phyloP scores from a whole-genome alignment of 1,140 invertebrate genomes.

The Drosophila carrolli region DNA sequence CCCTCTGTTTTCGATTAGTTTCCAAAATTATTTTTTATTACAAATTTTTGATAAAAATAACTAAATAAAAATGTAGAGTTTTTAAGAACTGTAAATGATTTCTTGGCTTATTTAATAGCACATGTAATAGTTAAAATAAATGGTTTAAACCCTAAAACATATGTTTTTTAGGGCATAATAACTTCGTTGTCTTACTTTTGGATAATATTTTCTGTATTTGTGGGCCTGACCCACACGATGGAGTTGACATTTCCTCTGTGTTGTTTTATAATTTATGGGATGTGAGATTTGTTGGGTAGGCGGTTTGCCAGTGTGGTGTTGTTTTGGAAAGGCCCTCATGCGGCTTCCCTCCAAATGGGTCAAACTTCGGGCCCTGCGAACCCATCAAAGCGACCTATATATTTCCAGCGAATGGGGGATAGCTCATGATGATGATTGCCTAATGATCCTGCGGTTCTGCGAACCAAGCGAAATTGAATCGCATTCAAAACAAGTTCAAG shows the following conservation, averaged over 20 bases:
- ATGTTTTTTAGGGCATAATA: conserved; percentile 5
- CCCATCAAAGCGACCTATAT: conserved; percentile 39
- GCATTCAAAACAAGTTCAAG: conserved; percentile 33
- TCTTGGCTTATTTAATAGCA: too few relatives aligned
- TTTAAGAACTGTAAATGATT: too few relatives aligned
- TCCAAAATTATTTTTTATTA: too few relatives aligned
- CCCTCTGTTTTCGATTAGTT: too few relatives aligned
- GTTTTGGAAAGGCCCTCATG: conserved; percentile 43
- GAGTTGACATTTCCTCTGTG: conserved; percentile 45
- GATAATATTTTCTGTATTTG: conserved; percentile 54
- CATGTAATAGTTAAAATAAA: too few relatives aligned
- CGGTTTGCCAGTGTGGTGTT: conserved; percentile 13
- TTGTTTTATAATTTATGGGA: conserved; percentile 58
- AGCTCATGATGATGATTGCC: conserved; percentile 32
- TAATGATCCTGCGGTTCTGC: conserved; percentile 50
- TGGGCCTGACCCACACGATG: conserved; percentile 62
- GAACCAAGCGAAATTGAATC: conserved; percentile 45
- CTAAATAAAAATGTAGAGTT: too few relatives aligned
- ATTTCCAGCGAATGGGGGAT: conserved; percentile 42
- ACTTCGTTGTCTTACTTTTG: neutral
- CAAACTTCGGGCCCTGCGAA: conserved; percentile 35
- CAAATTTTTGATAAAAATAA: too few relatives aligned
- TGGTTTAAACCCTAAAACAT: neutral
- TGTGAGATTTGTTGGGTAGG: conserved; percentile 40
- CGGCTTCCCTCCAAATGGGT: conserved; percentile 58